A percentile compares a stretch with the other conserved stretches of the same genome.
Evolutionary conservation across 1,140 invertebrate genomes (phyloP).

Genomic region (Cyrtorhinus lividipennis): DNA sequence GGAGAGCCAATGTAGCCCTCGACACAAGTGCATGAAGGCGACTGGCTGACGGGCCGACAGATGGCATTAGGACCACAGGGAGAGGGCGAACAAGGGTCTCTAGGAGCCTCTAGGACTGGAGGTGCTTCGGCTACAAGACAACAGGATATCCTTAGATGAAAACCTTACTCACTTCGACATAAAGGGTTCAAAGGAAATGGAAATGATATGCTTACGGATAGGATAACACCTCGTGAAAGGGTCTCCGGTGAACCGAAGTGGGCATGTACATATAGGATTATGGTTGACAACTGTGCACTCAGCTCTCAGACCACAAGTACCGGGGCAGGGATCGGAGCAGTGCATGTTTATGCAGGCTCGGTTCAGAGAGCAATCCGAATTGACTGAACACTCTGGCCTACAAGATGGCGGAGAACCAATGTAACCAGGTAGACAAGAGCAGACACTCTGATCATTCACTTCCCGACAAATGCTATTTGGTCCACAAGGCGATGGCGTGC

Average conservation of each 20-base stretch:
- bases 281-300: constrained; percentile 51
- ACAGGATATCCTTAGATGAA: background rate
- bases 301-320: constrained; percentile 56
- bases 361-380: constrained; percentile 51
- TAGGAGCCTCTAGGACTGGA: constrained; percentile 28
- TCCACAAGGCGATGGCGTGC: constrained; percentile 55
- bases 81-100: constrained; percentile 48
- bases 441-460: constrained; percentile 51
- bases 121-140: constrained; percentile 41
- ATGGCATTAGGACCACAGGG: constrained; percentile 57
- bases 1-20: constrained; percentile 33
- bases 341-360: constrained; percentile 61
- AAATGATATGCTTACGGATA: constrained; percentile 36
- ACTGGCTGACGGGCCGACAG: constrained; percentile 39
- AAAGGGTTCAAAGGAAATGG: constrained; percentile 25
- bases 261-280: constrained; percentile 48
- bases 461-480: constrained; percentile 58
- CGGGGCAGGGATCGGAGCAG: constrained; percentile 61
- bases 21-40: constrained; percentile 31
- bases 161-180: background rate
- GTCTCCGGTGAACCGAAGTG: constrained; percentile 42
- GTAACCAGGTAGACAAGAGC: constrained; percentile 52
- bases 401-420: constrained; percentile 58
- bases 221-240: constrained; percentile 45
- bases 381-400: constrained; percentile 57